Percentiles rank a stretch among this genome's conserved stretches.
phyloP scores from a whole-genome alignment of 1,140 invertebrate species.

The Brachionus sp. region DNA sequence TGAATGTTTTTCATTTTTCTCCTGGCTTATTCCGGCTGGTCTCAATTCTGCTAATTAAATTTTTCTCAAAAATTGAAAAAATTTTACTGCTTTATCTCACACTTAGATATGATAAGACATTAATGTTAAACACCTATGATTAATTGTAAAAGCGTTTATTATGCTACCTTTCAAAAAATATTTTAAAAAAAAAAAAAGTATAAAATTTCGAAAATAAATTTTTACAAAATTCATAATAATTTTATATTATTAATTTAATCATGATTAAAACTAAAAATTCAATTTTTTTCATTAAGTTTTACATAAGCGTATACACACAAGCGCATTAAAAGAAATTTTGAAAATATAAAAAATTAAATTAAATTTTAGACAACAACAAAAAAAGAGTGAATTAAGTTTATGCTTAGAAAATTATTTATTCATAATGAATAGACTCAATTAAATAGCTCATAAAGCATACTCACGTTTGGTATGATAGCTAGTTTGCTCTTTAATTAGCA shows the following conservation, averaged over 20 bases:
- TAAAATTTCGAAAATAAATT: neutral
- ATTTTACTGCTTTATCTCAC: no score
- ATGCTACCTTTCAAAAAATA: neutral
- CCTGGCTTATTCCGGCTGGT: neutral
- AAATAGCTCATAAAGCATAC: neutral
- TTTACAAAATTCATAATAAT: constrained; percentile 16
- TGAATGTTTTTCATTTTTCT: neutral
- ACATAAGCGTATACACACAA: neutral
- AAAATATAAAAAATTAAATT: neutral
- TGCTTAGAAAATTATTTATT: neutral
- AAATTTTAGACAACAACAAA: neutral
- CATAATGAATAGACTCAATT: neutral
- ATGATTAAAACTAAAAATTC: neutral
- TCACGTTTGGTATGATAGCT: neutral
- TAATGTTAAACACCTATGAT: neutral
- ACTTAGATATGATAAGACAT: neutral
- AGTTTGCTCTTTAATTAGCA: neutral
- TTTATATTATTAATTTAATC: constrained; percentile 20
- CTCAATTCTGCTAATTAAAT: neutral
- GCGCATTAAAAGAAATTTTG: neutral
- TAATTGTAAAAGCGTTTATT: neutral
- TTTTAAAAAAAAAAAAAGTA: neutral
- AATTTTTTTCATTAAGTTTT: neutral
- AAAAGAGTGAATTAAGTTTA: neutral
- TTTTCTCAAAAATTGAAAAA: neutral